Conservation (phyloP, 2,888 invertebrate genomes). For the Operophtera brumata region DNA sequence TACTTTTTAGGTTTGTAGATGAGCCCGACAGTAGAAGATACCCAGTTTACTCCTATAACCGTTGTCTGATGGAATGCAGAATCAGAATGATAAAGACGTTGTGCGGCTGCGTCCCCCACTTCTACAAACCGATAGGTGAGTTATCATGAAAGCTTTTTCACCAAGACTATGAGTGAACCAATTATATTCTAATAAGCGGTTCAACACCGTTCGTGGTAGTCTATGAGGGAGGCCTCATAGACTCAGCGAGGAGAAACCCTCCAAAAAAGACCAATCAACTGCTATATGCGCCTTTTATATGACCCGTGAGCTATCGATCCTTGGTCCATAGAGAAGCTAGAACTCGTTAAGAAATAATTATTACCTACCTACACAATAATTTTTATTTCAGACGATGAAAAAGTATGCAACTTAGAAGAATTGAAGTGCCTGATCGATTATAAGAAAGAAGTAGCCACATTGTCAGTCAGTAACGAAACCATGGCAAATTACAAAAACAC, state of each 20-base stretch:
- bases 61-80: conserved; percentile 86
- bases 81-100: conserved; percentile 80
- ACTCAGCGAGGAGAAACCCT: no score
- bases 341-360: no score
- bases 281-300: no score
- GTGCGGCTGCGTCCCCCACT: conserved; percentile 88
- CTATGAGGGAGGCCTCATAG: no score
- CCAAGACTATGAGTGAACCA: no score
- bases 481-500: conserved; percentile 37
- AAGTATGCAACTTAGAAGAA: conserved; percentile 59
- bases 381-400: conserved; percentile 54
- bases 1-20: conserved; percentile 50
- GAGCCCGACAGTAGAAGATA: conserved; percentile 68
- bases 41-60: conserved; percentile 84
- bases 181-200: no score
- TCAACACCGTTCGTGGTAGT: no score
- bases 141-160: not conserved
- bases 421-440: conserved; percentile 58
- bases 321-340: no score
- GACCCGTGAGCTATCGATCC: no score
- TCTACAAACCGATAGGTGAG: conserved; percentile 84
- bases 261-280: no score
- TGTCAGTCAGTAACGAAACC: conserved; percentile 51
- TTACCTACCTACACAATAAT: no score
- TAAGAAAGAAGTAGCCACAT: conserved; percentile 55